These are phyloP conservation scores for Pantelozetes paolii DNA, from an alignment of 2,888 invertebrate species.

Conservation along the genomic window DNA sequence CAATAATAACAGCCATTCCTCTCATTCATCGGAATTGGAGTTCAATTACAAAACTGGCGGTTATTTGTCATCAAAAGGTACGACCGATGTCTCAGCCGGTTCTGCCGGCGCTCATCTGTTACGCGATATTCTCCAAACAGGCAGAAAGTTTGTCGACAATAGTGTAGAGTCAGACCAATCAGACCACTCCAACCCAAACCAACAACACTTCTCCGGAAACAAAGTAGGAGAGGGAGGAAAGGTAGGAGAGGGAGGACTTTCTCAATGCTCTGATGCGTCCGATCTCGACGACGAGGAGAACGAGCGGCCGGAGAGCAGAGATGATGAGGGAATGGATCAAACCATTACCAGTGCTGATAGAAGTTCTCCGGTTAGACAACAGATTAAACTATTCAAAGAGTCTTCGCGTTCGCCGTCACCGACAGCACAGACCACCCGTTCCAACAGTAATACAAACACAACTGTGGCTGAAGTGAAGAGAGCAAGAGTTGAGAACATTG, in stretches of 20 bases:
- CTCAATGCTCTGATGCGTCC: conserved; percentile 38
- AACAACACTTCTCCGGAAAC: conserved; percentile 29
- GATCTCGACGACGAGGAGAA: conserved; percentile 35
- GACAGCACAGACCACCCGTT: conserved; percentile 31
- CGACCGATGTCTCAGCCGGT: conserved; percentile 32
- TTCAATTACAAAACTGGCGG: conserved; percentile 31
- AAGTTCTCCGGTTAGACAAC: neutral
- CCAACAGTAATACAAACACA: conserved; percentile 16
- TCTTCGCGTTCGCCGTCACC: conserved; percentile 28
- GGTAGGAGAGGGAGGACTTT: conserved; percentile 29
- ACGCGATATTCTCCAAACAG: conserved; percentile 40
- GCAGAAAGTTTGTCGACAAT: conserved; percentile 4
- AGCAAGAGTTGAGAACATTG: conserved; percentile 90
- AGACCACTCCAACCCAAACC: conserved; percentile 12
- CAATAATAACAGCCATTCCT: conserved; percentile 27
- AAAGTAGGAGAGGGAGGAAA: conserved; percentile 30
- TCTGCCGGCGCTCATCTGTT: conserved; percentile 44
- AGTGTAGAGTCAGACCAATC: conserved; percentile 31
- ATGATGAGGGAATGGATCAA: conserved; percentile 35
- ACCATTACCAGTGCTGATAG: neutral
- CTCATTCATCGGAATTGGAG: conserved; percentile 26
- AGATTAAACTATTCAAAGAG: neutral
- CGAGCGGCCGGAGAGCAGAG: conserved; percentile 18
- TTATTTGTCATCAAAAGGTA: conserved; percentile 23
- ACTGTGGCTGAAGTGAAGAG: conserved; percentile 69